Conservation (phyloP, 2,113 vertebrate species). For the Scolopax mira region DNA sequence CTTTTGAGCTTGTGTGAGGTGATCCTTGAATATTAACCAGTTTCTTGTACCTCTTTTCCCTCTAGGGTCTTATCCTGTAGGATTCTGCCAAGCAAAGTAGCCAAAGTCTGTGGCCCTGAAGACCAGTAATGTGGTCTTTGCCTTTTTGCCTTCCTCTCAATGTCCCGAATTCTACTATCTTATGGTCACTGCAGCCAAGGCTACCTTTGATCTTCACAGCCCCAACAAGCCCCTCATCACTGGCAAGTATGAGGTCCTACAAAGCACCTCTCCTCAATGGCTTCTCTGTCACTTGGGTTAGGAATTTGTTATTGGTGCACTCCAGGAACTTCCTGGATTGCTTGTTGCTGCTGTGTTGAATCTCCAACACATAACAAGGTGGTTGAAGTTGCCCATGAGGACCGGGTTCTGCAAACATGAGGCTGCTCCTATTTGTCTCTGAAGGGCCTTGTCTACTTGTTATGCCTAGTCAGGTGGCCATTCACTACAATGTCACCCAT, state of each 20-base stretch:
- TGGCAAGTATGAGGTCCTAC: neutral
- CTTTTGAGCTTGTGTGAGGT: neutral
- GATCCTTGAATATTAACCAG: neutral
- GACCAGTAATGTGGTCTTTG: neutral
- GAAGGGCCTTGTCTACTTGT: neutral
- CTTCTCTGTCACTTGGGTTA: neutral
- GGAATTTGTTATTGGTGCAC: neutral
- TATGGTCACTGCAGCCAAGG: neutral
- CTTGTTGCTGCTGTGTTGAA: neutral
- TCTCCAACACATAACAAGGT: neutral
- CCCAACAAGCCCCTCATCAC: neutral
- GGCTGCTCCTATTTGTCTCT: too few relatives aligned
- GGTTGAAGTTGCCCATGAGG: neutral
- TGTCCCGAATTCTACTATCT: neutral
- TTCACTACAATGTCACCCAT: neutral
- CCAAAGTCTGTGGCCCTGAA: neutral
- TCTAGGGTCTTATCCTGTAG: neutral
- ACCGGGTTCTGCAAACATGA: neutral
- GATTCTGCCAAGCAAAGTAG: neutral
- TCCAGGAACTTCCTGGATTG: neutral
- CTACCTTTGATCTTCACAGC: neutral
- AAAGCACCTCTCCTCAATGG: neutral
- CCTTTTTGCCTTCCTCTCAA: neutral
- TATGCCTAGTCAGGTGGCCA: neutral
- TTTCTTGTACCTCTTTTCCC: neutral